These are phyloP conservation scores for Sterna hirundo DNA, from an alignment of 2,113 vertebrate genomes.

Conservation along the genomic window DNA sequence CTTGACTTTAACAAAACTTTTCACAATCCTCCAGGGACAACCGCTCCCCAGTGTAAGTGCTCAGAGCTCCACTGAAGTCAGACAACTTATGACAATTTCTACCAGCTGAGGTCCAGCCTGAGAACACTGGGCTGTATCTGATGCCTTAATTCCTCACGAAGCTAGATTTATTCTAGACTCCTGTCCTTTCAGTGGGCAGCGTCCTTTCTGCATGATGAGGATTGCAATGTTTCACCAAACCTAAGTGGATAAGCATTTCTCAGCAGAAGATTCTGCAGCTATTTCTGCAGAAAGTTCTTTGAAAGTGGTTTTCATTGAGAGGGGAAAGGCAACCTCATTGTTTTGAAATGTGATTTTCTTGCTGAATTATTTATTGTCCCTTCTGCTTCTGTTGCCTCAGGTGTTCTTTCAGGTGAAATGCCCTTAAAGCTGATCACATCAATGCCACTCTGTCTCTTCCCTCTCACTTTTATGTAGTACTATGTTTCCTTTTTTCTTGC, in stretches of 20 bases:
- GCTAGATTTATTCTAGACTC: background rate
- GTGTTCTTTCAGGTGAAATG: conserved; percentile 48
- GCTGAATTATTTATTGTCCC: conserved; percentile 62
- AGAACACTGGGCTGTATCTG: background rate
- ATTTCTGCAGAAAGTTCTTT: background rate
- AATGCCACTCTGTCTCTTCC: background rate
- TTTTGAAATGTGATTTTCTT: conserved; percentile 50
- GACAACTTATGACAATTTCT: background rate
- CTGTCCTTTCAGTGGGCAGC: background rate
- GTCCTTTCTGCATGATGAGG: background rate
- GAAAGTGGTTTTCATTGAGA: background rate
- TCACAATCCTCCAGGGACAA: background rate
- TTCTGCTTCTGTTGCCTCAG: conserved; percentile 48
- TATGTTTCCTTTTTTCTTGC: background rate
- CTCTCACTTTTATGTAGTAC: background rate
- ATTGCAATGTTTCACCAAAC: background rate
- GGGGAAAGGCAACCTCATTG: background rate
- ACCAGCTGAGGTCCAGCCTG: background rate
- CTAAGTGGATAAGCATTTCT: background rate
- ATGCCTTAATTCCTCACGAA: background rate
- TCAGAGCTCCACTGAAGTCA: background rate
- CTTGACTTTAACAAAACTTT: conserved; percentile 28
- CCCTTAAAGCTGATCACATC: conserved; percentile 48
- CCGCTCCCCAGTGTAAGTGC: background rate
- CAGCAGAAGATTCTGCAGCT: background rate